Base-by-base conservation (phyloP, 2,113 vertebrate genomes). In the Pedetes capensis region DNA sequence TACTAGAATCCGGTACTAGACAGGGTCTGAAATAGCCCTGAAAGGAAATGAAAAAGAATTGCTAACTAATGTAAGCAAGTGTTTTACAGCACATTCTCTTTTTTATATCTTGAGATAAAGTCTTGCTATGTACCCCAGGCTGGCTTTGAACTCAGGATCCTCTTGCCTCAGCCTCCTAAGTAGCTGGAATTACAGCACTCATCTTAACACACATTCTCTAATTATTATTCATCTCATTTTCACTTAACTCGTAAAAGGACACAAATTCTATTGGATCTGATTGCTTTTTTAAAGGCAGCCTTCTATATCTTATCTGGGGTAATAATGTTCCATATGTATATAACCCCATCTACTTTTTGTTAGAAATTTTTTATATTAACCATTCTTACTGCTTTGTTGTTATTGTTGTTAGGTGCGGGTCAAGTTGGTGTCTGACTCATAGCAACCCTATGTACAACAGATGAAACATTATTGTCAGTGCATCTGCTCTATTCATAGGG, bases 311-410 rank as follows among this genome's bases (percentile, higher is more conserved):
- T n/a, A 34, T 63, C 8, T 44, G 29, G 23, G 9, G 23, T 61
- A 88, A 88, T 57, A 23, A 81, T 71, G 42, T 69, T 93, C 49
- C 82, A 6, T 72, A 25, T 91, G 16, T 63, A 12, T 49, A 80
- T 74, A 63, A 42, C 23, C 37, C n/a, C 18, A 74, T 81, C 12
- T 93, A 81, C 49, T 95, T 83, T 83, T 94, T 69, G 42, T 87
- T 83, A 89, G 20, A 44, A 94, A 87, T 68, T n/a, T 85, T 79
- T 63, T 23, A 95, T 75, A 83, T 61, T 66, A 86, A 96, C 72
- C 47, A 93, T 81, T 93, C 37, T 74, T 92, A 80, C 34, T 90
- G 51, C 39, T 90, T 95, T 74, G 89, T 53, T 72, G 32, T 34
- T n/a, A n/a, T n/a, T n/a, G n/a, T n/a, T n/a, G n/a, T n/a, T n/a